Evolutionary conservation across 2,797 vertebrate species (phyloP).

Genomic region (Xiphophorus birchmanni): DNA sequence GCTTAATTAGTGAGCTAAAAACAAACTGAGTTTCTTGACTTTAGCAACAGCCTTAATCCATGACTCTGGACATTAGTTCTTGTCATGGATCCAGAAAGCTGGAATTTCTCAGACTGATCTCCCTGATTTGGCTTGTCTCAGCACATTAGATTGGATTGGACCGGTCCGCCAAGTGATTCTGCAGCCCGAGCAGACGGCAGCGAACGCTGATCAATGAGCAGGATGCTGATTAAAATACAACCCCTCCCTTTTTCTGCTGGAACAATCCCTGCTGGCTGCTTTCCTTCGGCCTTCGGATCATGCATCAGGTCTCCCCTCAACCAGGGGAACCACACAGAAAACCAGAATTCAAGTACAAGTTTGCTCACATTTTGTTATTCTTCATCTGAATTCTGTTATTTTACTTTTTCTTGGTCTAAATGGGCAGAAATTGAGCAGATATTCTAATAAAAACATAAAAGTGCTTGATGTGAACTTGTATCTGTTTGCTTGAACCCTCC

Average conservation of each 20-base stretch:
- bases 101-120: conserved; percentile 39
- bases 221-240: conserved; percentile 35
- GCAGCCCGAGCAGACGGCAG: conserved; percentile 15
- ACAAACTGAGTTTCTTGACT: conserved; percentile 2
- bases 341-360: not conserved
- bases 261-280: not conserved
- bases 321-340: not conserved
- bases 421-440: not conserved
- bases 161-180: conserved; percentile 28
- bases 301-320: not conserved
- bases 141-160: conserved; percentile 45
- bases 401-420: not conserved
- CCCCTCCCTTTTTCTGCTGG: not conserved
- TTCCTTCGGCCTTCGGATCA: not conserved
- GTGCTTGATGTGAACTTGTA: not conserved
- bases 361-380: not conserved
- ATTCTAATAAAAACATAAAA: not conserved
- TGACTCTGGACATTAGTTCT: conserved; percentile 31
- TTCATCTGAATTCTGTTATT: not conserved
- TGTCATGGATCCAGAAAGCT: conserved; percentile 34
- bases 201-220: conserved; percentile 49
- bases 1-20: conserved; percentile 4
- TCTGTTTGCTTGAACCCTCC: not conserved
- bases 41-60: conserved; percentile 5
- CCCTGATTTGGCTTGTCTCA: conserved; percentile 32